Evolutionary conservation across 2,113 vertebrate species (phyloP).

Genomic region (Lipophrys pholis): DNA sequence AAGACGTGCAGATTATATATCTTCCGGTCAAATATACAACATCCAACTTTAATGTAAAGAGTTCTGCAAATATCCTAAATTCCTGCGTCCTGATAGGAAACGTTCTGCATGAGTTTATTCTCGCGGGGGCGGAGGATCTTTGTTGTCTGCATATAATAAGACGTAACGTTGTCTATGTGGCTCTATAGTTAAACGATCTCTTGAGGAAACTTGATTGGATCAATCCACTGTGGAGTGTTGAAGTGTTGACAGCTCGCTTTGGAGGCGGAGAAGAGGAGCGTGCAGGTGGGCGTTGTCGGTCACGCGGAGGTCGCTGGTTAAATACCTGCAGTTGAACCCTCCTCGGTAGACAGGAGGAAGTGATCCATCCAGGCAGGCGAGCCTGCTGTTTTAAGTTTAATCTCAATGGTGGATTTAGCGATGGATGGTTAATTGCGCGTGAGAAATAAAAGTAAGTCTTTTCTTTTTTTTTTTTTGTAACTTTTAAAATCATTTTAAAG

Average conservation of each 20-base stretch:
- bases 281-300: slow-evolving; percentile 46
- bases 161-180: too few species aligned
- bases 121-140: too few species aligned
- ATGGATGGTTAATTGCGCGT: not conserved
- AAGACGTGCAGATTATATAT: too few species aligned
- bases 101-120: too few species aligned
- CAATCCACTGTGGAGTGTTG: not conserved
- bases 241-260: not conserved
- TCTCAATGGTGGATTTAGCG: not conserved
- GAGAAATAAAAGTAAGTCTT: slow-evolving; percentile 20
- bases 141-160: too few species aligned
- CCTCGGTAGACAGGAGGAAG: not conserved
- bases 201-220: not conserved
- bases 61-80: too few species aligned
- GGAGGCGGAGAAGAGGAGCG: slow-evolving; percentile 11
- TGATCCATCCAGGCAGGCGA: too few species aligned
- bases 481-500: not conserved
- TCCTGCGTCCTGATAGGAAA: too few species aligned
- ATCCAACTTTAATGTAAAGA: too few species aligned
- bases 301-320: slow-evolving; percentile 39
- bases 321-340: not conserved
- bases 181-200: not conserved
- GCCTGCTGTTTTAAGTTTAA: too few species aligned
- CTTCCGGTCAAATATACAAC: too few species aligned
- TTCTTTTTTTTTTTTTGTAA: not conserved